Conservation (phyloP, 2,888 invertebrate genomes). For the Nematopogon swammerdamellus region DNA sequence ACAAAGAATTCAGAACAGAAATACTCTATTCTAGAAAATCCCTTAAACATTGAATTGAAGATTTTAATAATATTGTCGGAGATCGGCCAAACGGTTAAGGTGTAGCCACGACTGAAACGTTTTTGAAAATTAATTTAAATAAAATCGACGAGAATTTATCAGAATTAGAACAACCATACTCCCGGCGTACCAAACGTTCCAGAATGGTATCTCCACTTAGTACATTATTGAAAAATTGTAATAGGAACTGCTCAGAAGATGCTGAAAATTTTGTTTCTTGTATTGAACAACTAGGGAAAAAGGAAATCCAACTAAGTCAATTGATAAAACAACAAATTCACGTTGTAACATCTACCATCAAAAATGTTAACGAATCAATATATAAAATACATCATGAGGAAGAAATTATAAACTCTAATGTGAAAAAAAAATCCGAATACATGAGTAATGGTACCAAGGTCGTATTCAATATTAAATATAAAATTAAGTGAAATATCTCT, state of each 20-base stretch:
- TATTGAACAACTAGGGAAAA: conserved; percentile 16
- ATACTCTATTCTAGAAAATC: too few species aligned
- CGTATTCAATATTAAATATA: conserved; percentile 12
- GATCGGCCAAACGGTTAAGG: too few species aligned
- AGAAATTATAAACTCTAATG: conserved; percentile 14
- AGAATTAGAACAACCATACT: too few species aligned
- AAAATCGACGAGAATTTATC: too few species aligned
- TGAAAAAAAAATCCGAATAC: conserved; percentile 12
- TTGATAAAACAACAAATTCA: conserved; percentile 15
- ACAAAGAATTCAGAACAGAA: too few species aligned
- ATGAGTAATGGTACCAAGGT: conserved; percentile 11
- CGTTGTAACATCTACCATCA: conserved; percentile 15
- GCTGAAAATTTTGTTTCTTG: conserved; percentile 16
- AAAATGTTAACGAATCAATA: conserved; percentile 15
- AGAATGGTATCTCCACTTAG: conserved; percentile 7
- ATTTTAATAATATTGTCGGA: too few species aligned
- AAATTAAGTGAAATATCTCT: conserved; percentile 15
- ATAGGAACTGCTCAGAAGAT: conserved; percentile 18
- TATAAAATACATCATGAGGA: conserved; percentile 16
- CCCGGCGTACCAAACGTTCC: too few species aligned
- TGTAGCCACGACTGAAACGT: too few species aligned
- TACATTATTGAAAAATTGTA: conserved; percentile 15
- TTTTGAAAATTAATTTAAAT: too few species aligned
- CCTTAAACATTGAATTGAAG: too few species aligned
- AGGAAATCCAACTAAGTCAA: conserved; percentile 6